These are phyloP conservation scores for Perdix hodgsoniae DNA, from an alignment of 2,797 vertebrate genomes.

Conservation along the genomic window DNA sequence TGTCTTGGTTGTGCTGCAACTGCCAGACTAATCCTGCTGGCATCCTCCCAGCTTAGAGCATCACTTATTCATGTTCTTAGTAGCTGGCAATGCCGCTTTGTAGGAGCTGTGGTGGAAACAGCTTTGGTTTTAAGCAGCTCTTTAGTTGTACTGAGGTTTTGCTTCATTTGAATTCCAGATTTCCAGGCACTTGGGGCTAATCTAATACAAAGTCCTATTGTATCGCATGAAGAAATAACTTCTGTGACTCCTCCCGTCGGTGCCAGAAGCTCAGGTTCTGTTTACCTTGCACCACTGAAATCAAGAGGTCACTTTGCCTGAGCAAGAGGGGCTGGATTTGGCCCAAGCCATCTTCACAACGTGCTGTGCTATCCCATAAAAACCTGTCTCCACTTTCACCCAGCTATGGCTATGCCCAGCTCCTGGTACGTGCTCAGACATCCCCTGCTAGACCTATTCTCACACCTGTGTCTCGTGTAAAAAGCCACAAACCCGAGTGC, in stretches of 20 bases:
- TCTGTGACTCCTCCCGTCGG: neutral
- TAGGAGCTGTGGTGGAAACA: slow-evolving; percentile 18
- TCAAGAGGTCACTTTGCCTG: neutral
- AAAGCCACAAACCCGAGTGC: neutral
- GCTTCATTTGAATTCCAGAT: slow-evolving; percentile 28
- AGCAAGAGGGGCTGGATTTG: slow-evolving; percentile 8
- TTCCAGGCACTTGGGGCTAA: neutral
- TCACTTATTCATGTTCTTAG: slow-evolving; percentile 5
- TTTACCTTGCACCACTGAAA: neutral
- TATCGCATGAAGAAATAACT: neutral
- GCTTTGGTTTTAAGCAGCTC: neutral
- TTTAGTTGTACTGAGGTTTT: slow-evolving; percentile 23
- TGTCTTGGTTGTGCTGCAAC: neutral
- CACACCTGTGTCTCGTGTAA: neutral
- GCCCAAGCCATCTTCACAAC: neutral
- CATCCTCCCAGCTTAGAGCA: slow-evolving; percentile 44
- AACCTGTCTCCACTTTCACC: neutral
- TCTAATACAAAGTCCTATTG: neutral
- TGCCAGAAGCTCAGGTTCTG: neutral
- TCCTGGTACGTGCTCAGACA: neutral
- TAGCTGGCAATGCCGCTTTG: slow-evolving; percentile 19
- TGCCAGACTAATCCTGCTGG: slow-evolving; percentile 17
- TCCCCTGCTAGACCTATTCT: neutral
- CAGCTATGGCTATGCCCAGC: neutral
- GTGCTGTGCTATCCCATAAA: slow-evolving; percentile 8